Conservation (phyloP, 2,797 vertebrate genomes). For the Premnoplex brunnescens region DNA sequence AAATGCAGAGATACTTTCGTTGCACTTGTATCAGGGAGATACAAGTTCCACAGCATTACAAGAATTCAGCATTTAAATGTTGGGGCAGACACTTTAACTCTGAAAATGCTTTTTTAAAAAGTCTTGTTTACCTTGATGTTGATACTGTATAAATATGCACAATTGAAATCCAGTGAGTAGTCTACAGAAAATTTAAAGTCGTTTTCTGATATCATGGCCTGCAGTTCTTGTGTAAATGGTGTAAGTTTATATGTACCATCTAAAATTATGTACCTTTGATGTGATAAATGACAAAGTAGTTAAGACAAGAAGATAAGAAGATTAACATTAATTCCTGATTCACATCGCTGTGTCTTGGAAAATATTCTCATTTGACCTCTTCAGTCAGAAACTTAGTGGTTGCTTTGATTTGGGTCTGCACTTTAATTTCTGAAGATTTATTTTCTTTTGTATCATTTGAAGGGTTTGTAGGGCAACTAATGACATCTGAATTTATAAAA, state of each 20-base stretch:
- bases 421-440: not conserved
- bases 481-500: conserved; percentile 3
- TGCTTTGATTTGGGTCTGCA: not conserved
- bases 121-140: not conserved
- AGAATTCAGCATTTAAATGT: not conserved
- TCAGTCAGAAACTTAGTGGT: not conserved
- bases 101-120: not conserved
- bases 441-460: not conserved
- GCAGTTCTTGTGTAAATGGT: not conserved
- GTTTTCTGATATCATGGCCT: not conserved
- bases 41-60: not conserved
- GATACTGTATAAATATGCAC: not conserved
- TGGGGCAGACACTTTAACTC: not conserved
- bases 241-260: not conserved
- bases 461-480: not conserved
- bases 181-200: not conserved
- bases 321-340: not conserved
- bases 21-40: not conserved
- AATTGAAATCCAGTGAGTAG: not conserved
- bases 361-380: not conserved
- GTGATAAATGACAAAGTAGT: not conserved
- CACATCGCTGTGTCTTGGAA: not conserved
- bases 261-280: not conserved
- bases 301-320: not conserved
- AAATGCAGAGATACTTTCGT: not conserved